Evolutionary conservation across 2,797 vertebrate genomes (phyloP), one percentile per base, ranked within the genome.

Genomic region (Pelochelys cantorii): DNA sequence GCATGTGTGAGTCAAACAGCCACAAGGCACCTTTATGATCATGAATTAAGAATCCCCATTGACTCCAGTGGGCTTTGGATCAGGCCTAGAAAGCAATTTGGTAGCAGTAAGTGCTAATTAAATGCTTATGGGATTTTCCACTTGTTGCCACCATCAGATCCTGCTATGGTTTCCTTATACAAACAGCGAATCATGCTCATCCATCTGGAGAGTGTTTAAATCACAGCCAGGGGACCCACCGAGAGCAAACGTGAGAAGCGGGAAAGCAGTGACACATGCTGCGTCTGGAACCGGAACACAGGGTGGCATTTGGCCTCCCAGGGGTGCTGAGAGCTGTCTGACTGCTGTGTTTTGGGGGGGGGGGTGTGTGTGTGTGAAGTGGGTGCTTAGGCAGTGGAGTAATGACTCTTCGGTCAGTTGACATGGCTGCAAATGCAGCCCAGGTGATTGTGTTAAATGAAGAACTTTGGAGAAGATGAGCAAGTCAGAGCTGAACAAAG

Each of bases 81-180:
- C 18, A 22, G 65, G 18, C 65, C 89, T 84, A 79, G 56, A 5
- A 42, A 87, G 93, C 1, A 0, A 92, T 94, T 90, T 81, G 65
- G 84, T 95, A 91, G 83, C 92, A 81, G 90, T 94, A 95, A 92
- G 92, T 94, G 90, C 59, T 65, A 90, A 95, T 96, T 95, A 91
- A 93, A 94, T 84, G 83, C 34, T 92, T 93, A 6, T 12, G 18
- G 10, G 18, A 71, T 34, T 90, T 94, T 83, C 88, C 94, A 20
- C 82, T 90, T 89, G 81, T 86, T 87, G 92, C 88, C 89, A 94
- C 7, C 11, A 2, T 96, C 65, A 15, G 48, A 92, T 81, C n/a
- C 79, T 75, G 75, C 77, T 90, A 54, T 71, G 90, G 93, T 94
- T 96, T 95, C 95, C 95, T 92, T 48, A 65, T 86, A 86, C 93